phyloP scores from a whole-genome alignment of 2,888 invertebrate genomes.

The Lasius platythorax region DNA sequence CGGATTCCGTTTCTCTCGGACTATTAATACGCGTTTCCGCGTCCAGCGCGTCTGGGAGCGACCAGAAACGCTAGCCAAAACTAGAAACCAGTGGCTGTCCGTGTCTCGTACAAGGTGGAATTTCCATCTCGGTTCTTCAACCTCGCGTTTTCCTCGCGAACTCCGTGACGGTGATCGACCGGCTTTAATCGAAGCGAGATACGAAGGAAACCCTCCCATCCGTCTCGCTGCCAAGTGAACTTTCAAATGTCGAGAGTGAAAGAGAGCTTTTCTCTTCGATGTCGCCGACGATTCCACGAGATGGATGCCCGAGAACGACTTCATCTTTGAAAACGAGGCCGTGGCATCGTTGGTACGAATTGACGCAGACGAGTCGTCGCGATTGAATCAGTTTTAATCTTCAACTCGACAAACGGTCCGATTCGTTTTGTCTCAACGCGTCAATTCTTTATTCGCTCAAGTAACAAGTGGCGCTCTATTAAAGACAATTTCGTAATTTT shows the following conservation, averaged over 20 bases:
- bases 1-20: conserved; percentile 71
- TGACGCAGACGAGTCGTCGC: conserved; percentile 30
- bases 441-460: background rate
- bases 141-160: conserved; percentile 21
- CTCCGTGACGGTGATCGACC: conserved; percentile 46
- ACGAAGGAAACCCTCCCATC: conserved; percentile 16
- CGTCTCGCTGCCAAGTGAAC: conserved; percentile 41
- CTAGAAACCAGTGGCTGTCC: conserved; percentile 71
- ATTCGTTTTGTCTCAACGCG: background rate
- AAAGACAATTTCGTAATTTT: background rate
- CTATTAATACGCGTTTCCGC: conserved; percentile 83
- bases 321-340: conserved; percentile 34
- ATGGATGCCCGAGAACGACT: conserved; percentile 38
- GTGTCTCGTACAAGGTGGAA: conserved; percentile 59
- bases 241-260: conserved; percentile 54
- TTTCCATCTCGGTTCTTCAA: conserved; percentile 27
- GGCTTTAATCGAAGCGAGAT: conserved; percentile 37
- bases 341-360: conserved; percentile 20
- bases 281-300: conserved; percentile 59
- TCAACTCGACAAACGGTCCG: background rate
- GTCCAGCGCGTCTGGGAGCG: conserved; percentile 69
- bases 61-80: conserved; percentile 61
- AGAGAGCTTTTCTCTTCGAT: conserved; percentile 38
- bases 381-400: conserved; percentile 39
- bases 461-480: background rate